Evolutionary conservation across 2,888 invertebrate species (phyloP).

Genomic region (Osmoderma eremita): DNA sequence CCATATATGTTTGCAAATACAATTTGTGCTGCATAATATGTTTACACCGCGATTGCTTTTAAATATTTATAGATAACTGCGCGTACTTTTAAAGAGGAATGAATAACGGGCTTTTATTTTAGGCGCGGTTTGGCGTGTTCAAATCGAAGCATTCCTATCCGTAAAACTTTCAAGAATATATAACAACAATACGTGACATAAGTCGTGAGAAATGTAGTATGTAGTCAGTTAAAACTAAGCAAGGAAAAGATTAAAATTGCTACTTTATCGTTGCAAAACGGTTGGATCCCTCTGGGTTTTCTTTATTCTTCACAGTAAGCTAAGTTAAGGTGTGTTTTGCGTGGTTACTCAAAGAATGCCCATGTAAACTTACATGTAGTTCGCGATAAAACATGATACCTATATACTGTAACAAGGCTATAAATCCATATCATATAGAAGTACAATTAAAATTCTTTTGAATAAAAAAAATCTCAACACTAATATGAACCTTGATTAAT

Average conservation of each 20-base stretch:
- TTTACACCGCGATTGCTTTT: neutral
- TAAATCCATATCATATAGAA: slow-evolving; percentile 35
- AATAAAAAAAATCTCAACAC: slow-evolving; percentile 12
- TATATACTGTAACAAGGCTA: slow-evolving; percentile 13
- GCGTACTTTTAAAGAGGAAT: slow-evolving; percentile 28
- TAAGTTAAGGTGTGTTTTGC: slow-evolving; percentile 32
- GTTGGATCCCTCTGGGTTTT: neutral
- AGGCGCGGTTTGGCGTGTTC: slow-evolving; percentile 28
- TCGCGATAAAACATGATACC: neutral
- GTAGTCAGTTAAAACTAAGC: no score
- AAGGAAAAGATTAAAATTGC: neutral
- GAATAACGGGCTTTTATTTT: slow-evolving; percentile 24
- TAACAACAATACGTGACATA: no score
- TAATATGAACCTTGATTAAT: slow-evolving; percentile 29
- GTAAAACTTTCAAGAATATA: no score
- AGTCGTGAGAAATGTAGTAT: no score
- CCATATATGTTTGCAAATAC: no score
- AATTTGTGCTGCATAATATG: no score
- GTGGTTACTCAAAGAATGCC: slow-evolving; percentile 1
- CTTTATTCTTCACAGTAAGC: neutral
- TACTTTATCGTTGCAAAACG: neutral
- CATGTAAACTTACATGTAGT: neutral
- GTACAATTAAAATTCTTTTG: slow-evolving; percentile 36
- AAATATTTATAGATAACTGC: slow-evolving; percentile 33
- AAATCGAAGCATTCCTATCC: neutral